Evolutionary conservation across 1,140 invertebrate species (phyloP), one percentile per base, ranked within the genome.

Genomic region (Teleogryllus occipitalis): DNA sequence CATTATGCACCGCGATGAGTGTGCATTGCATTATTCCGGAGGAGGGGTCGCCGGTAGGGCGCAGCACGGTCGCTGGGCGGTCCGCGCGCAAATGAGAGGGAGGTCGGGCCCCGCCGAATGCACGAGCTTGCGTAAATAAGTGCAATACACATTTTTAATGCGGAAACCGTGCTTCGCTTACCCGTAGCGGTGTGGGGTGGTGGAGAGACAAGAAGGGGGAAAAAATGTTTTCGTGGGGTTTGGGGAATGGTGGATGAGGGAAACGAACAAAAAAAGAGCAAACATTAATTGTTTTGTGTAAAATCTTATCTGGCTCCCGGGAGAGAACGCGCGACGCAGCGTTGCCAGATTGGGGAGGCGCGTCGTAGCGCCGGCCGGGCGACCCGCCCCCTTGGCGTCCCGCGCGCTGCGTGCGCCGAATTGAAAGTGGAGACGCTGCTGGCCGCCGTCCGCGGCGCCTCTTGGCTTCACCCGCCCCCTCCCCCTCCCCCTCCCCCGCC

Each of bases 271-370:
- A 18, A 65, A 39, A 65, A 65, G 54, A 65, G 18, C 54, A 65
- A 65, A 65, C 54, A 65, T 65, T 65, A 65, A 65, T 65, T 65
- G 54, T 65, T 65, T 65, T 65, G 54, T 65, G 54, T 65, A 65
- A 65, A 65, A 65, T 65, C 54, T 65, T 65, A 65, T 65, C 54
- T 10, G 10, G 54, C 54, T 65, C 54, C 54, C 54, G 2, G 18
- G 54, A 65, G 54, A 65, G 2, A 39, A 18, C 18, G 54, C 54
- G 54, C 18, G 54, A 65, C 54, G 54, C 18, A 14, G 10, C 18
- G 54, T 65, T 65, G 10, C 54, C 54, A 65, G 54, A 65, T 65
- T 65, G 54, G 54, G 27, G 27, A 39, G 27, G 27, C 27, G 27
- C 27, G 27, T 39, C 27, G 27, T 39, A 39, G 27, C 5, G 27